These are phyloP conservation scores for Erythrocercus mccallii DNA, from an alignment of 2,113 vertebrate genomes.

Conservation along the genomic window DNA sequence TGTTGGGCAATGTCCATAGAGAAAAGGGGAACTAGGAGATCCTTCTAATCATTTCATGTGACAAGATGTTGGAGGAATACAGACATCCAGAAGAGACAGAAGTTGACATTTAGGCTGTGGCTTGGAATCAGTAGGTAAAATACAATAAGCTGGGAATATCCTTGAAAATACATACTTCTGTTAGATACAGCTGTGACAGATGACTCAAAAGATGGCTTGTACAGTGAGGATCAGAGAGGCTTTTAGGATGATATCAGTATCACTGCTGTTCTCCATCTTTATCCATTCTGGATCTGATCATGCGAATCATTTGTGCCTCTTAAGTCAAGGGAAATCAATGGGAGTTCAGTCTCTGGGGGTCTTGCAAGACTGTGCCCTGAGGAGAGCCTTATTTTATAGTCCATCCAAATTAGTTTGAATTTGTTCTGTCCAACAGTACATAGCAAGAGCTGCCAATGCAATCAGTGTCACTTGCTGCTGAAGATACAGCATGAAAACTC, in stretches of 20 bases:
- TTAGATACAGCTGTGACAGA: slow-evolving; percentile 10
- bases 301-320: slow-evolving; percentile 47
- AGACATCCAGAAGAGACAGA: neutral
- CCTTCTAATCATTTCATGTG: neutral
- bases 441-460: slow-evolving; percentile 34
- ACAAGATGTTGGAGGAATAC: neutral
- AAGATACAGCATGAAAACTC: slow-evolving; percentile 16
- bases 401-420: slow-evolving; percentile 30
- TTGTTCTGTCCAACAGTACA: neutral
- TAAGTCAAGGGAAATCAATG: slow-evolving; percentile 59
- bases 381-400: slow-evolving; percentile 25
- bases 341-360: neutral
- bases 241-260: neutral
- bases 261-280: slow-evolving; percentile 40
- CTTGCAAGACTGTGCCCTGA: slow-evolving; percentile 14
- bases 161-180: slow-evolving; percentile 3
- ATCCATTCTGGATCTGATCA: slow-evolving; percentile 32
- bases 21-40: neutral
- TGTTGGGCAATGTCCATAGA: neutral
- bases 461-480: slow-evolving; percentile 10
- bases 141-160: neutral
- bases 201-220: neutral
- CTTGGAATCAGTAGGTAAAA: neutral
- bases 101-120: neutral
- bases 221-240: neutral